These are phyloP conservation scores for Psilopsiagon aurifrons DNA, from an alignment of 2,113 vertebrate genomes.

Conservation along the genomic window DNA sequence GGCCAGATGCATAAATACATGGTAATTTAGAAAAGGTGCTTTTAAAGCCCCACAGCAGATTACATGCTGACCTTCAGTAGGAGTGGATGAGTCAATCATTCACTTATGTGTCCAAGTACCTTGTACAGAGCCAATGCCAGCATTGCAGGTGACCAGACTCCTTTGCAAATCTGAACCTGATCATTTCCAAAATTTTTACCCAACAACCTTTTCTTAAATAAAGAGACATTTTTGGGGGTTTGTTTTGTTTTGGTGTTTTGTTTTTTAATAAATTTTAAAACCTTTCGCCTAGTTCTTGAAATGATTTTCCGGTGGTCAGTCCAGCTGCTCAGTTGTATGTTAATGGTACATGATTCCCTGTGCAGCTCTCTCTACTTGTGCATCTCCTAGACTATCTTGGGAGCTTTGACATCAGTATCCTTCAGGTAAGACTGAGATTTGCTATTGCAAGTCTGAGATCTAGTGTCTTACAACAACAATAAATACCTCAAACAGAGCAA, in stretches of 20 bases:
- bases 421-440: neutral
- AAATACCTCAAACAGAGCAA: neutral
- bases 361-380: neutral
- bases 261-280: neutral
- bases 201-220: neutral
- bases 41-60: neutral
- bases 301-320: neutral
- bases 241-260: rapidly evolving
- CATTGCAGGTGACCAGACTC: rapidly evolving
- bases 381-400: neutral
- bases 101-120: neutral
- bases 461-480: neutral
- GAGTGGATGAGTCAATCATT: rapidly evolving
- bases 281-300: neutral
- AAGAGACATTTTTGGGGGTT: neutral
- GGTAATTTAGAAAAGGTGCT: neutral
- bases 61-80: neutral
- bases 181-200: neutral
- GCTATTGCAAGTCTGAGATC: neutral
- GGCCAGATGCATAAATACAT: neutral
- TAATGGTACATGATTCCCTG: neutral
- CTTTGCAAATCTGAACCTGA: neutral
- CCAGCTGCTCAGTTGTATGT: neutral
- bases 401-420: neutral
- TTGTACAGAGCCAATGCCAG: neutral